phyloP scores from a whole-genome alignment of 2,113 vertebrate species.

The Trinectes maculatus region DNA sequence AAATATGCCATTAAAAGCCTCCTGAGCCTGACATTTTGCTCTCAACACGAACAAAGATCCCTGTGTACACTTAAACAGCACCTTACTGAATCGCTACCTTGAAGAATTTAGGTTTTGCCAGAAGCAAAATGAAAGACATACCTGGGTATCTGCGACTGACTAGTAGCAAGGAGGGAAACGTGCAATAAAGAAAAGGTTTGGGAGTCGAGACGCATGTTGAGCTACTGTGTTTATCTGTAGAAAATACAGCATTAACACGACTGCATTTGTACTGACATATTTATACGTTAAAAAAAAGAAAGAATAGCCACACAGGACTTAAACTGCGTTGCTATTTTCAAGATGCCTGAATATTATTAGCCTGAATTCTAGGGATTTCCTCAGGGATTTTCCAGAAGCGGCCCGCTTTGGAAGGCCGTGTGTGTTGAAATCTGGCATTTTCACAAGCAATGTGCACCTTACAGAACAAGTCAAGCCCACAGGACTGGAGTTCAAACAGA shows the following conservation, averaged over 20 bases:
- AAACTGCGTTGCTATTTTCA: not conserved
- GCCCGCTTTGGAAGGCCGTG: not conserved
- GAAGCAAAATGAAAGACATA: slow-evolving; percentile 20
- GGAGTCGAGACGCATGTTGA: slow-evolving; percentile 3
- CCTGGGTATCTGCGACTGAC: not conserved
- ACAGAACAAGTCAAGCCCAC: slow-evolving; percentile 43
- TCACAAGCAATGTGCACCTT: slow-evolving; percentile 10
- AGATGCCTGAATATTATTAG: not conserved
- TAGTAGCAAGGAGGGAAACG: not conserved
- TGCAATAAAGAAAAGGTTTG: not conserved
- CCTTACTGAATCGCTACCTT: not conserved
- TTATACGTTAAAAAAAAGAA: not conserved
- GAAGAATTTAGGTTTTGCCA: slow-evolving; percentile 5
- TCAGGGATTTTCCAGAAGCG: not conserved
- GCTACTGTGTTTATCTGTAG: not conserved
- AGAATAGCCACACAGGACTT: not conserved
- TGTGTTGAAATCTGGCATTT: too few relatives aligned
- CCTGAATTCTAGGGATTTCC: not conserved
- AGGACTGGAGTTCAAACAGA: slow-evolving; percentile 52
- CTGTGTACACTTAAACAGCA: not conserved
- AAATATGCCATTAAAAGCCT: not conserved
- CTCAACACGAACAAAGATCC: not conserved
- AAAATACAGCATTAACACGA: not conserved
- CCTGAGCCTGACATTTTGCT: not conserved
- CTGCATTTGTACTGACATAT: not conserved